These are phyloP conservation scores for Antheraea mylitta DNA, from an alignment of 1,140 invertebrate genomes.

Conservation along the genomic window DNA sequence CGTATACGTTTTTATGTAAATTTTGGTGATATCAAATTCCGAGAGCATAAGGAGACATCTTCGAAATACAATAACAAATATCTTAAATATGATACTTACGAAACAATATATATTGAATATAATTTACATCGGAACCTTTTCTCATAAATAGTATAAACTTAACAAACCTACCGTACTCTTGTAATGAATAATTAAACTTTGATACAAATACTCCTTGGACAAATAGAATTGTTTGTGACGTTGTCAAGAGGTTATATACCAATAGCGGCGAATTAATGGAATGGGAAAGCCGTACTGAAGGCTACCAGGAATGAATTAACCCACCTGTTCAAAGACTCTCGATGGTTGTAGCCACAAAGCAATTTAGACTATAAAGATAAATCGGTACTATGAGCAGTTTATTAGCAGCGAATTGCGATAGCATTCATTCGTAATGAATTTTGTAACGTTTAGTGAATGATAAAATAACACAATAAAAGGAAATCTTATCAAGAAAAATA, in stretches of 20 bases:
- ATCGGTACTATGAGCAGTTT: slow-evolving; percentile 25
- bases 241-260: slow-evolving; percentile 23
- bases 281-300: slow-evolving; percentile 32
- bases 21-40: too few relatives aligned
- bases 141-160: too few relatives aligned
- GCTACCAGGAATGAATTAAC: slow-evolving; percentile 15
- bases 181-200: not conserved
- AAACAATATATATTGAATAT: too few relatives aligned
- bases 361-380: slow-evolving; percentile 55
- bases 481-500: not conserved
- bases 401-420: slow-evolving; percentile 25
- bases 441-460: not conserved
- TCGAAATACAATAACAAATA: too few relatives aligned
- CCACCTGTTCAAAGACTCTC: slow-evolving; percentile 18
- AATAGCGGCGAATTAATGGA: slow-evolving; percentile 29
- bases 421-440: slow-evolving; percentile 6
- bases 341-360: slow-evolving; percentile 34
- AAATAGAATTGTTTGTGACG: slow-evolving; percentile 32
- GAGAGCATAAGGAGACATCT: too few relatives aligned
- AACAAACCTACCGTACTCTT: not conserved
- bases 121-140: too few relatives aligned
- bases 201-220: not conserved
- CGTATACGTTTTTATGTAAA: too few relatives aligned
- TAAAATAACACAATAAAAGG: not conserved
- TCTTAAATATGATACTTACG: too few relatives aligned